Conservation (phyloP, 64 coral and sea anemone species). For the Hydrozoanthus tunicans region DNA sequence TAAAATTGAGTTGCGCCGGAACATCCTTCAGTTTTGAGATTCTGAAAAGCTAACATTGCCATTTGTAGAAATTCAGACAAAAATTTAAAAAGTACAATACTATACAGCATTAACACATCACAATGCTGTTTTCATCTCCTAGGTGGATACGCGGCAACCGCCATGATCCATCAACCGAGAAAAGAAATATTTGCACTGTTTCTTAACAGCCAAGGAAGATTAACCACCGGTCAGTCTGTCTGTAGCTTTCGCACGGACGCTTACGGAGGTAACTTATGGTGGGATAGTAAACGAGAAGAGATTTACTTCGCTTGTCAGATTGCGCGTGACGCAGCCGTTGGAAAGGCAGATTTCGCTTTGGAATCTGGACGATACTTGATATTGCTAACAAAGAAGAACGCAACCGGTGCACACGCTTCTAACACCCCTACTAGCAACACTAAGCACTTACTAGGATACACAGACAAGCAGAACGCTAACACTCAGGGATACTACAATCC, state of each 20-base stretch:
- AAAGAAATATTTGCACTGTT: slow-evolving; percentile 70
- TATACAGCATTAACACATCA: not conserved
- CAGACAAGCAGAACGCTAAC: slow-evolving; percentile 61
- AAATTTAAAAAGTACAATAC: too few species aligned
- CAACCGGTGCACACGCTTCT: slow-evolving; percentile 63
- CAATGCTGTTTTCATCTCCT: not conserved
- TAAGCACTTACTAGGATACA: slow-evolving; percentile 73
- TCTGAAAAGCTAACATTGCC: too few species aligned
- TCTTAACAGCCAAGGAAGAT: slow-evolving; percentile 16
- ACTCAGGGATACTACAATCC: slow-evolving; percentile 77
- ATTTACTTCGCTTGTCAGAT: slow-evolving; percentile 80
- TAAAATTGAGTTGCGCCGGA: too few species aligned
- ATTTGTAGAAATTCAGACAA: too few species aligned
- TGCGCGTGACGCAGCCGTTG: slow-evolving; percentile 32
- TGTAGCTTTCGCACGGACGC: slow-evolving; percentile 63
- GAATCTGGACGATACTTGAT: slow-evolving; percentile 39
- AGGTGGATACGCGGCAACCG: slow-evolving; percentile 84
- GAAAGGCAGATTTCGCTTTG: slow-evolving; percentile 48
- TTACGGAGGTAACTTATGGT: slow-evolving; percentile 73
- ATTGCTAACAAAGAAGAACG: slow-evolving; percentile 75
- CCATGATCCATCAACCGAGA: slow-evolving; percentile 22
- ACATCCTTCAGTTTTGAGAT: too few species aligned
- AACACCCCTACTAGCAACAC: slow-evolving; percentile 54
- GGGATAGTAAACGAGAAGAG: slow-evolving; percentile 70
- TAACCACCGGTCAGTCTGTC: not conserved